Percentiles rank a stretch among this genome's conserved stretches.
These are phyloP conservation scores for Peromyscus attwateri DNA, from an alignment of 2,797 vertebrate genomes.

Conservation along the genomic window DNA sequence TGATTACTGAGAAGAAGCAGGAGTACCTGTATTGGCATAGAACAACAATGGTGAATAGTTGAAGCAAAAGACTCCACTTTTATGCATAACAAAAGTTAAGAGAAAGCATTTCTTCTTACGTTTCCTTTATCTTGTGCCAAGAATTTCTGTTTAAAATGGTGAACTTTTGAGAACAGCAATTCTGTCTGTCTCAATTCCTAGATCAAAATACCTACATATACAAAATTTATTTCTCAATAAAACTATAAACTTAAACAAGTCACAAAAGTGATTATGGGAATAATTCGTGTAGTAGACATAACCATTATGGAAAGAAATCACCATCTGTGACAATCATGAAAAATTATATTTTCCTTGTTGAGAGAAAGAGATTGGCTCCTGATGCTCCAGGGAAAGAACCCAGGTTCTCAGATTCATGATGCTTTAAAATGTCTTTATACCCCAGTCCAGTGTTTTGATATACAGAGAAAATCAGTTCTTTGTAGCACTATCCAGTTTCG, in stretches of 20 bases:
- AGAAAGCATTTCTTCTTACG: not conserved
- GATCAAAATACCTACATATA: not conserved
- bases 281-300: not conserved
- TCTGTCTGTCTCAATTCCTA: not conserved
- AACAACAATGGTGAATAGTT: not conserved
- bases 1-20: not conserved
- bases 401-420: not conserved
- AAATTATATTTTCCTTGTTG: not conserved
- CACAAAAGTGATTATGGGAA: constrained; percentile 21
- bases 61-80: not conserved
- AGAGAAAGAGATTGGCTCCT: not conserved
- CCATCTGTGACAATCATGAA: not conserved
- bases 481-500: not conserved
- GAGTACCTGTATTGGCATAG: not conserved
- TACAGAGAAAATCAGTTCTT: constrained; percentile 25
- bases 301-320: not conserved
- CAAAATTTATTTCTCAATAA: constrained; percentile 12
- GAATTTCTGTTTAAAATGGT: constrained; percentile 54
- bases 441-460: not conserved
- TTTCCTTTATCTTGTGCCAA: not conserved
- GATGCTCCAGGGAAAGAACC: not conserved
- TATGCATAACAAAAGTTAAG: not conserved
- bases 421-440: not conserved
- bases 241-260: not conserved
- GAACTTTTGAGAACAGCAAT: not conserved